These are phyloP conservation scores for Lichenostomus cassidix DNA, from an alignment of 2,113 vertebrate species.

Conservation along the genomic window DNA sequence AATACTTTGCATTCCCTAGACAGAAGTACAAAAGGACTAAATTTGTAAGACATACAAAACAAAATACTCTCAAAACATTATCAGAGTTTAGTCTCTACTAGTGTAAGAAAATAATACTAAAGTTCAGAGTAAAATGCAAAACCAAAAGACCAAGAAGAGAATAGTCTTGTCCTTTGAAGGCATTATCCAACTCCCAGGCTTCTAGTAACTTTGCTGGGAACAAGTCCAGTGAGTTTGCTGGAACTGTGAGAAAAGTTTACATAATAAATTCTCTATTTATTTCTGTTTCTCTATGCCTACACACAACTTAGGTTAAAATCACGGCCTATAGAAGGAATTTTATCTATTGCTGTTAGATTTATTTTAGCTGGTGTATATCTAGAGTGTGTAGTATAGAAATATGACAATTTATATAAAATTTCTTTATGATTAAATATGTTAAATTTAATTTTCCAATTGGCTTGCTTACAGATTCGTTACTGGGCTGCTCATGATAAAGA, in stretches of 20 bases:
- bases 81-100: background rate
- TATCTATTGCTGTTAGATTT: background rate
- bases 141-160: background rate
- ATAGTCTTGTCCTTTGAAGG: background rate
- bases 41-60: background rate
- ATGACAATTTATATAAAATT: background rate
- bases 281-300: background rate
- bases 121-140: background rate
- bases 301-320: background rate
- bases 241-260: background rate
- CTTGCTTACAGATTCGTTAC: constrained; percentile 83
- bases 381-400: background rate
- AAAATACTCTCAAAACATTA: background rate
- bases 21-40: background rate
- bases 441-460: background rate
- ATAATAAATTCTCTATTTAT: background rate
- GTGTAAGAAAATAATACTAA: background rate
- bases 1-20: background rate
- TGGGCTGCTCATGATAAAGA: constrained; percentile 87
- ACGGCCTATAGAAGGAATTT: background rate
- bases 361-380: background rate
- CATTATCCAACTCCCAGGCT: background rate
- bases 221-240: background rate
- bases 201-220: background rate
- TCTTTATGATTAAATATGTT: background rate